Conservation (phyloP, 2,797 vertebrate species). For the Enoplosus armatus region DNA sequence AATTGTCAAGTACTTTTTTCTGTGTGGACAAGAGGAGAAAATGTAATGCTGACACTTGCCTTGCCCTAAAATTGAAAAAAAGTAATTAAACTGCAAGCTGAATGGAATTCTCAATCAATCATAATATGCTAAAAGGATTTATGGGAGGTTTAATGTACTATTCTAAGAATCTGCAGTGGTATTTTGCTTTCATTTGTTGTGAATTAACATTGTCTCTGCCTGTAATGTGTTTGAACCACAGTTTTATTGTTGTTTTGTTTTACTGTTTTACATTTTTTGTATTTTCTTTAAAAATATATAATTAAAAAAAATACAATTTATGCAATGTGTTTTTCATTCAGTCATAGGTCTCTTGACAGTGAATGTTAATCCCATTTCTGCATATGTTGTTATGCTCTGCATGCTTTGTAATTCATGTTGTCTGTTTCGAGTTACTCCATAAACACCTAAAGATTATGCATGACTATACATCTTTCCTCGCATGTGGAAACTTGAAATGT, state of each 20-base stretch:
- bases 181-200: conserved; percentile 5
- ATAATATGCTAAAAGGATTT: conserved; percentile 9
- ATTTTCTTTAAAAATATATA: too few relatives aligned
- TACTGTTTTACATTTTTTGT: too few relatives aligned
- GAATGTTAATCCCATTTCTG: not conserved
- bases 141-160: not conserved
- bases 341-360: not conserved
- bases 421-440: not conserved
- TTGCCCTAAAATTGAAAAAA: not conserved
- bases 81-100: not conserved
- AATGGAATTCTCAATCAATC: conserved; percentile 7
- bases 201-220: not conserved
- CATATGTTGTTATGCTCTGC: not conserved
- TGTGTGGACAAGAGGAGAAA: conserved; percentile 2
- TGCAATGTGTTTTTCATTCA: not conserved
- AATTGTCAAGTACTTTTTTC: conserved; percentile 9
- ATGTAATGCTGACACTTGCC: conserved; percentile 28
- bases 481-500: not conserved
- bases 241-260: too few relatives aligned
- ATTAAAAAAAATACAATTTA: not conserved
- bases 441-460: not conserved
- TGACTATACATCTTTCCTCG: not conserved
- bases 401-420: not conserved
- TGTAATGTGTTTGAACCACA: not conserved
- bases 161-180: conserved; percentile 3